phyloP scores from a whole-genome alignment of 2,888 invertebrate genomes.

The Cepaea hortensis region DNA sequence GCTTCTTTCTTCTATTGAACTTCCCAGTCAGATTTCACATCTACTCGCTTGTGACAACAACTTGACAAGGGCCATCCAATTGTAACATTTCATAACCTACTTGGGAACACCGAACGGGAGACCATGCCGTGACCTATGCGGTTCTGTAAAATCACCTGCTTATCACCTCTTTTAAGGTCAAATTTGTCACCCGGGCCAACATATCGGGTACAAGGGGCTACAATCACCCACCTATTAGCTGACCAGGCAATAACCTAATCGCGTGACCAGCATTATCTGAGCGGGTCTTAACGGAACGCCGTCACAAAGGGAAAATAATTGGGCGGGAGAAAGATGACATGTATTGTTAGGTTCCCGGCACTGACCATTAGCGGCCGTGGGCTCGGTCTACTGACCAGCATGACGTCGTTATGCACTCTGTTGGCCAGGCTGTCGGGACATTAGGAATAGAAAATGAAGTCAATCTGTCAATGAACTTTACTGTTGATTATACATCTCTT shows the following conservation, averaged over 20 bases:
- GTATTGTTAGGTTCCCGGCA: slow-evolving; percentile 6
- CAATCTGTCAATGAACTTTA: slow-evolving; percentile 27
- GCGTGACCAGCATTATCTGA: too few species aligned
- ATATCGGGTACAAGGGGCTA: neutral
- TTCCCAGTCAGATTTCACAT: too few species aligned
- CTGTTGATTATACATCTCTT: slow-evolving; percentile 14
- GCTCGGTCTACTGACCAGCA: slow-evolving; percentile 11
- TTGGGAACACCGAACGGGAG: neutral
- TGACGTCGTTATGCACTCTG: slow-evolving; percentile 31
- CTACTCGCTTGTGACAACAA: too few species aligned
- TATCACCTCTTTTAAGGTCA: too few species aligned
- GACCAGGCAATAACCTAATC: neutral
- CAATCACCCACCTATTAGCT: neutral
- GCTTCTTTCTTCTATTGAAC: too few species aligned
- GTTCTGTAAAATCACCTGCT: too few species aligned
- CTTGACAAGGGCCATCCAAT: too few species aligned
- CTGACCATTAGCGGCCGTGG: slow-evolving; percentile 23
- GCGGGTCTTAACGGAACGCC: neutral
- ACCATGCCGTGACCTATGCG: too few species aligned
- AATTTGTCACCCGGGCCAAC: neutral
- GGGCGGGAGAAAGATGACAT: neutral
- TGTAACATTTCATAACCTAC: neutral
- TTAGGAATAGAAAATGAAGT: slow-evolving; percentile 12
- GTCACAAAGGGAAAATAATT: neutral
- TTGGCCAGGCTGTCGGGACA: slow-evolving; percentile 1